These are phyloP conservation scores for Hippoglossus stenolepis DNA, from an alignment of 2,113 vertebrate genomes.

Conservation along the genomic window DNA sequence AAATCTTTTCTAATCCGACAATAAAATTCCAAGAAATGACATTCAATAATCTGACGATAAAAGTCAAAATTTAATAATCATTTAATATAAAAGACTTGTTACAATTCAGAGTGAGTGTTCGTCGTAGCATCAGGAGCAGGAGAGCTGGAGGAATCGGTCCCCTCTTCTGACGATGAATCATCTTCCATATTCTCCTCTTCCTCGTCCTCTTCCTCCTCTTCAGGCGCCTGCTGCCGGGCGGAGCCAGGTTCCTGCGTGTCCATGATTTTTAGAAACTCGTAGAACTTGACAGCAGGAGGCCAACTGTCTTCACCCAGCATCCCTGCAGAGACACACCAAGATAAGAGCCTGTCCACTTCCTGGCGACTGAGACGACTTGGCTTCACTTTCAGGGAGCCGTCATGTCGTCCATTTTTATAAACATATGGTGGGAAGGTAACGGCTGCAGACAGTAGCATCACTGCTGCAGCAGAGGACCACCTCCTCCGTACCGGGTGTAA, in stretches of 20 bases:
- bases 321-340: constrained; percentile 73
- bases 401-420: too few relatives aligned
- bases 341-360: background rate
- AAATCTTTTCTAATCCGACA: too few relatives aligned
- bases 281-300: constrained; percentile 87
- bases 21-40: background rate
- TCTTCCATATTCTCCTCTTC: constrained; percentile 28
- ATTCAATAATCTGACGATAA: background rate
- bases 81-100: background rate
- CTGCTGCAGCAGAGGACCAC: background rate
- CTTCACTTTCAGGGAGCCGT: too few relatives aligned
- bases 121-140: background rate
- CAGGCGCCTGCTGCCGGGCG: constrained; percentile 45
- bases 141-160: background rate
- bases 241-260: constrained; percentile 75
- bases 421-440: background rate
- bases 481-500: background rate
- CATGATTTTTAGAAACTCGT: constrained; percentile 91
- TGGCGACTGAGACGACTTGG: too few relatives aligned
- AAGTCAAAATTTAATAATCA: background rate
- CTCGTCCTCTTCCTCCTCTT: constrained; percentile 19
- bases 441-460: background rate
- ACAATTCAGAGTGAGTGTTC: constrained; percentile 76
- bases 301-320: constrained; percentile 84
- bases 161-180: background rate